phyloP scores from a whole-genome alignment of 2,888 invertebrate genomes.

The Aspidapion aeneum region DNA sequence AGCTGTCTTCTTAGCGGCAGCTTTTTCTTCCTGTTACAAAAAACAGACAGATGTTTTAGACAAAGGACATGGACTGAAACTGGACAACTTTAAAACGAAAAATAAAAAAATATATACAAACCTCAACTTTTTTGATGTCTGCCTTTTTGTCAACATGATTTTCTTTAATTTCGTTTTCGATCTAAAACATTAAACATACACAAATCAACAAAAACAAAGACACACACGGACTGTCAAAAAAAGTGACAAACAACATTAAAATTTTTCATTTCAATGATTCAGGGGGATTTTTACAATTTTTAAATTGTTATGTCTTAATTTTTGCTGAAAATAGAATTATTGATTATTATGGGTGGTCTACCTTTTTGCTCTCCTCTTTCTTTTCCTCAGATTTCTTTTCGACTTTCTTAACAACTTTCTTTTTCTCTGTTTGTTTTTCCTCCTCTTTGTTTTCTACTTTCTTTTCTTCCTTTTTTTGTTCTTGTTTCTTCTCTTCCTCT shows the following conservation, averaged over 20 bases:
- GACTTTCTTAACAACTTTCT: conserved; percentile 41
- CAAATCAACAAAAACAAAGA: conserved; percentile 5
- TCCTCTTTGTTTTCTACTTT: conserved; percentile 36
- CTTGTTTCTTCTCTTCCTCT: conserved; percentile 40
- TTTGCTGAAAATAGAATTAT: too few species aligned
- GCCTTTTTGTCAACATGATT: conserved; percentile 43
- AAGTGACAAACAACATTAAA: conserved; percentile 24
- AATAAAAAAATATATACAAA: conserved; percentile 26
- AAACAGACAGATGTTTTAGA: conserved; percentile 16
- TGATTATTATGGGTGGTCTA: too few species aligned
- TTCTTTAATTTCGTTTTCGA: conserved; percentile 43
- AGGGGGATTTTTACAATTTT: too few species aligned
- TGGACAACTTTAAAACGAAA: conserved; percentile 7
- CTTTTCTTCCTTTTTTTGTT: conserved; percentile 39
- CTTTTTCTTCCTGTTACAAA: conserved; percentile 51
- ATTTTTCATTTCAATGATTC: too few species aligned
- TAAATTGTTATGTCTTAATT: too few species aligned
- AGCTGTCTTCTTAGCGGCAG: conserved; percentile 52
- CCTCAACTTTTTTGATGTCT: conserved; percentile 38
- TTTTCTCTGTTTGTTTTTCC: conserved; percentile 33
- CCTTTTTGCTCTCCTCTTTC: conserved; percentile 33
- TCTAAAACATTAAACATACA: conserved; percentile 19
- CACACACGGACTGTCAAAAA: conserved; percentile 3
- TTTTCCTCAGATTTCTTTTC: conserved; percentile 41
- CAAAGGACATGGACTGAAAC: conserved; percentile 14